These are phyloP conservation scores for Calameuta filiformis DNA, from an alignment of 2,888 invertebrate genomes.

Conservation along the genomic window DNA sequence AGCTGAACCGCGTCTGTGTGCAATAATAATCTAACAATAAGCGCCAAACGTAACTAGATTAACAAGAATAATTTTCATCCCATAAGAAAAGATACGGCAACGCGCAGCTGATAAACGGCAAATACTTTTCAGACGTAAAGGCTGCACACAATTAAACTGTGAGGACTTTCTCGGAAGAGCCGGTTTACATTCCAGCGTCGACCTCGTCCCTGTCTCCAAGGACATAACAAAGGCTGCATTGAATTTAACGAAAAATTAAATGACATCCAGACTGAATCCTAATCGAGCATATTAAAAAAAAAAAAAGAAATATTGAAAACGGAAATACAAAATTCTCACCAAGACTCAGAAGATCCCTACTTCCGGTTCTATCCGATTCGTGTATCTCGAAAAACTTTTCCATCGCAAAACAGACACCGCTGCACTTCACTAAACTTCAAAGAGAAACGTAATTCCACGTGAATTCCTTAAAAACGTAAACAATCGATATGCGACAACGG, in stretches of 20 bases:
- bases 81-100: background rate
- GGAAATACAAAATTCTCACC: background rate
- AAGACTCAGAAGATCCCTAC: background rate
- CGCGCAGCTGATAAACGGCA: background rate
- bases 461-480: background rate
- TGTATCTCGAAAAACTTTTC: background rate
- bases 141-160: background rate
- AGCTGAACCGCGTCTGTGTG: background rate
- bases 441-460: too few relatives aligned
- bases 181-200: background rate
- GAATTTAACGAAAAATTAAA: background rate
- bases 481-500: background rate
- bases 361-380: background rate
- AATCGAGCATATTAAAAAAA: background rate
- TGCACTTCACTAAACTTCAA: background rate
- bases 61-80: background rate
- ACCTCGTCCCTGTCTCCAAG: background rate
- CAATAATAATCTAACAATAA: background rate
- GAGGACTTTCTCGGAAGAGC: background rate
- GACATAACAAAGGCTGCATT: background rate
- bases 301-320: background rate
- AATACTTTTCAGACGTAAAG: background rate
- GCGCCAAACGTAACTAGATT: background rate
- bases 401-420: background rate
- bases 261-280: background rate